A percentile compares a stretch with the other conserved stretches of the same genome.
phyloP scores from a whole-genome alignment of 2,888 invertebrate species.

The Caenorhabditis imperialis region DNA sequence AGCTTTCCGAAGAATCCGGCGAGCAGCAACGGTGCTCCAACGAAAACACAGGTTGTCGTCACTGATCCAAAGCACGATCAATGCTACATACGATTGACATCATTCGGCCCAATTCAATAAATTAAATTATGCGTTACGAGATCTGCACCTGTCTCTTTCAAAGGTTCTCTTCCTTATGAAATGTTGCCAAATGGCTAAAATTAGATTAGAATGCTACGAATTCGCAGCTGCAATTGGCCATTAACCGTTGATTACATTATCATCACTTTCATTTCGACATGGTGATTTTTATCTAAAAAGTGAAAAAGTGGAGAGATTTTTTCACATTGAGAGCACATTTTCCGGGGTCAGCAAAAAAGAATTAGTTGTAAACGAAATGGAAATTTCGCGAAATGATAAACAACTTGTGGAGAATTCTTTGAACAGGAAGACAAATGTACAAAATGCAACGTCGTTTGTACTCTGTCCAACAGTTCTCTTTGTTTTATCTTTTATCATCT shows the following conservation, averaged over 20 bases:
- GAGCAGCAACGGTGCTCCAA: too few species aligned
- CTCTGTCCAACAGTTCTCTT: slow-evolving; percentile 23
- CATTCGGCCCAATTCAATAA: too few species aligned
- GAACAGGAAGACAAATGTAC: neutral
- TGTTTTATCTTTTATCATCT: neutral
- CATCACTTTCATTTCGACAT: slow-evolving; percentile 2
- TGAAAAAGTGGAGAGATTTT: slow-evolving; percentile 33
- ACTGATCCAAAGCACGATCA: neutral
- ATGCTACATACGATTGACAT: slow-evolving; percentile 1
- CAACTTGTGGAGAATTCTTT: neutral
- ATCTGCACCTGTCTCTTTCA: too few species aligned
- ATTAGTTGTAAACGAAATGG: neutral
- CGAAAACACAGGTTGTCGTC: too few species aligned
- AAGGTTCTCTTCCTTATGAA: slow-evolving; percentile 17
- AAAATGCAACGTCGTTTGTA: slow-evolving; percentile 18
- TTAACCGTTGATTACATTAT: slow-evolving; percentile 1
- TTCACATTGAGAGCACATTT: slow-evolving; percentile 20
- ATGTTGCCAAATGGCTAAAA: slow-evolving; percentile 9
- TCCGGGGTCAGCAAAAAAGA: slow-evolving; percentile 22
- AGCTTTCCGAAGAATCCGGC: neutral
- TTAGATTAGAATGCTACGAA: slow-evolving; percentile 29
- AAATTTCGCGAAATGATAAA: slow-evolving; percentile 1
- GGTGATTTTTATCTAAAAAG: slow-evolving; percentile 20
- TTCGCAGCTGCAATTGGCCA: slow-evolving; percentile 20
- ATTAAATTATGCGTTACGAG: too few species aligned